Evolutionary conservation across 1,140 invertebrate genomes (phyloP), one percentile per base, ranked within the genome.

Genomic region (Archegozetes longisetosus): DNA sequence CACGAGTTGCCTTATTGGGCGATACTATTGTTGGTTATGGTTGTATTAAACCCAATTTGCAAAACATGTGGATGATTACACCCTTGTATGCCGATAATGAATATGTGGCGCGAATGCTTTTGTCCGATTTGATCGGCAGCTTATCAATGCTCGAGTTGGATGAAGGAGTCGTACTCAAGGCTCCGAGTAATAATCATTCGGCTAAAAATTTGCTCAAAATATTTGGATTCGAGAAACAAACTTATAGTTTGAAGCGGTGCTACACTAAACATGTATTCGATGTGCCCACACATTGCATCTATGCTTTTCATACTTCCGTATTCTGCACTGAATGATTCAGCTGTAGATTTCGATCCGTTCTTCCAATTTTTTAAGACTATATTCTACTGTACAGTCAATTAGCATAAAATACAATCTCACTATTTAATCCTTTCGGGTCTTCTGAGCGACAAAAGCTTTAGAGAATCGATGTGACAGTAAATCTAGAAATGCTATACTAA

Each of bases 71-170:
- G 62, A 51, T 66, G n/a, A 61, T 66, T 24, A 60, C 55, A 26
- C 64, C 64, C 20, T 55, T 66, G 6, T 66, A 66, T 52, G 64
- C 64, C 12, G 64, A 66, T 20, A 59, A 62, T 49, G 59, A 61
- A 17, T 28, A 56, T 17, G 55, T 60, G 1, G 64, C 64, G 17
- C 55, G 50, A 13, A 29, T 55, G 6, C 46, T 66, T n/a, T n/a
- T 66, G 2, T 46, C 49, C 20, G 63, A 59, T 32, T 47, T 66
- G 20, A 24, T 66, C 6, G 54, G n/a, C 23, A 24, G 27, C 27
- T 29, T 66, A 27, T 46, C 22, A 48, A 46, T 64, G 14, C 52
- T 54, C 1, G n/a, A 26, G 22, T 51, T n/a, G 48, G 29, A 46
- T 20, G 52, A 62, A n/a, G 61, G 61, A 24, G 49, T 65, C 1